Percentiles rank a stretch among this genome's conserved stretches.
phyloP scores from a whole-genome alignment of 2,888 invertebrate genomes.

The Diloba caeruleocephala region DNA sequence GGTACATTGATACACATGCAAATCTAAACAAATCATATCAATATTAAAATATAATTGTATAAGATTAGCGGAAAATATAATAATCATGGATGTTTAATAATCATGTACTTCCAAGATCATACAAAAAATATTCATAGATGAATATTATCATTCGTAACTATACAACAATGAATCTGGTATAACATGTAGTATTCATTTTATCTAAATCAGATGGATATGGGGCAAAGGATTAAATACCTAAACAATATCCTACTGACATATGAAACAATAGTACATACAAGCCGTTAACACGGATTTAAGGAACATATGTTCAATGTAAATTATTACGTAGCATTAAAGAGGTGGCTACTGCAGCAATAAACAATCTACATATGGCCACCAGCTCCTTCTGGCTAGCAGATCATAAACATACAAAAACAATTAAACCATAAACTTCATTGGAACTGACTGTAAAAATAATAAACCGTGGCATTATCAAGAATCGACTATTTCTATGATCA shows the following conservation, averaged over 20 bases:
- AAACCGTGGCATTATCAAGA: conserved; percentile 8
- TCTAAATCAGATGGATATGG: not conserved
- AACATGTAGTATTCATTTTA: too few relatives aligned
- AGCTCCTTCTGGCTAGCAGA: conserved; percentile 14
- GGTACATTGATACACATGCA: conserved; percentile 21
- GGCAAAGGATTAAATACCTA: conserved; percentile 9
- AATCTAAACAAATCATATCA: conserved; percentile 11
- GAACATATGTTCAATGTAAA: conserved; percentile 49
- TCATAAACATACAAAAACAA: conserved; percentile 41
- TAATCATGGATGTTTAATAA: too few relatives aligned
- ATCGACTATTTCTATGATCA: conserved; percentile 9
- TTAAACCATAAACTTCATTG: conserved; percentile 9
- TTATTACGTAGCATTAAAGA: conserved; percentile 46
- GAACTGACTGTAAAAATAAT: conserved; percentile 15
- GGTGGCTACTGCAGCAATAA: conserved; percentile 27
- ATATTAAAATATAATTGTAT: conserved; percentile 1
- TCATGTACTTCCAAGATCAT: too few relatives aligned
- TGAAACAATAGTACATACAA: conserved; percentile 27
- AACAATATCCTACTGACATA: conserved; percentile 12
- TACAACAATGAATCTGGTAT: too few relatives aligned
- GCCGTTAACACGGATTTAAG: conserved; percentile 57
- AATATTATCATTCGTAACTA: too few relatives aligned
- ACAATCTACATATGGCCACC: conserved; percentile 46
- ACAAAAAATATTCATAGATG: too few relatives aligned
- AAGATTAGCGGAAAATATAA: not conserved